A percentile compares a stretch with the other conserved stretches of the same genome.
phyloP scores from a whole-genome alignment of 1,140 invertebrate species.

The Oryzaephilus surinamensis region DNA sequence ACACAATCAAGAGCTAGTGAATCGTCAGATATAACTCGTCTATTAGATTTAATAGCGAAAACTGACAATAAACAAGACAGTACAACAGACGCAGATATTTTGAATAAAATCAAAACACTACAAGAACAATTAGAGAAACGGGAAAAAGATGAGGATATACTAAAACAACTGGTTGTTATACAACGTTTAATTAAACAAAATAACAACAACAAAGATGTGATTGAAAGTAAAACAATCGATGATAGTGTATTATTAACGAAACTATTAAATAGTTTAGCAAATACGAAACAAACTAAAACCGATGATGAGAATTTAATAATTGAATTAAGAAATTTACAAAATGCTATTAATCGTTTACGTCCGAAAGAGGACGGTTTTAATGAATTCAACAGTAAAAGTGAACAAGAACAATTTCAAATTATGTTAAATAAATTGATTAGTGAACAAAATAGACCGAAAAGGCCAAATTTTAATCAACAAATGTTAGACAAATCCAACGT shows the following conservation, averaged over 20 bases:
- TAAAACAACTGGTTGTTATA: too few species aligned
- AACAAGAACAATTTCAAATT: constrained; percentile 16
- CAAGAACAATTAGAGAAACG: constrained; percentile 5
- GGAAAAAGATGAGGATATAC: constrained; percentile 3
- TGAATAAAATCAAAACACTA: not conserved
- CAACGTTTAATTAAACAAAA: constrained; percentile 1
- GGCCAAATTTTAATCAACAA: constrained; percentile 10
- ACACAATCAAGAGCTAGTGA: constrained; percentile 5
- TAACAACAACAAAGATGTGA: constrained; percentile 1
- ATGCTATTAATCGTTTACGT: constrained; percentile 21
- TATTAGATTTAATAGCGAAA: constrained; percentile 6
- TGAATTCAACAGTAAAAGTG: too few species aligned
- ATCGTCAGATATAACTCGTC: constrained; percentile 1
- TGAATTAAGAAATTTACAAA: constrained; percentile 21
- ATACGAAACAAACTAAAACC: constrained; percentile 11
- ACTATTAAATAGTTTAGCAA: not conserved
- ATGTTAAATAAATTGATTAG: constrained; percentile 21
- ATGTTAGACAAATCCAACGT: constrained; percentile 8
- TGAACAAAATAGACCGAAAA: constrained; percentile 2
- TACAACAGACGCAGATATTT: constrained; percentile 4
- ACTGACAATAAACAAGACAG: constrained; percentile 3
- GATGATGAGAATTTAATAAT: constrained; percentile 14
- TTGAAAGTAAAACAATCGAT: not conserved
- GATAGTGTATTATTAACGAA: not conserved
- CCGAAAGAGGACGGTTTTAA: constrained; percentile 19